Percentiles rank a stretch among this genome's conserved stretches.
Evolutionary conservation across 92 coral and sea anemone species (phyloP).

Genomic region (Micromussa lordhowensis): DNA sequence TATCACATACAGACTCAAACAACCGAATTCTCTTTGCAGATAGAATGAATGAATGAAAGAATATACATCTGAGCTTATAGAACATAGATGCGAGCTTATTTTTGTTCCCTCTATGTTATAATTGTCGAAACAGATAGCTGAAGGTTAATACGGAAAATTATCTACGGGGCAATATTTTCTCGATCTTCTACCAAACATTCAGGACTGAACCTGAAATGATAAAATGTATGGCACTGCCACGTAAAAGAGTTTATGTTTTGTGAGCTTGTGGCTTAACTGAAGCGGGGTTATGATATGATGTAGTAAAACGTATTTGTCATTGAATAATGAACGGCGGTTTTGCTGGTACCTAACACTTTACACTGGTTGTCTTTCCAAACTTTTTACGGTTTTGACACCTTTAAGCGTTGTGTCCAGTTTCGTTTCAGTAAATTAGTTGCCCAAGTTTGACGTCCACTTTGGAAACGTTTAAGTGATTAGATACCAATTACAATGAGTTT

Average conservation of each 20-base stretch:
- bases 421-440: not conserved
- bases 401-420: not conserved
- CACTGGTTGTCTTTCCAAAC: not conserved
- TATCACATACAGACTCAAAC: not conserved
- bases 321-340: not conserved
- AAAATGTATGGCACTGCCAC: not conserved
- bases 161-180: not conserved
- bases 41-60: too few species aligned
- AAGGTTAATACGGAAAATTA: not conserved
- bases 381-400: not conserved
- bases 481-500: not conserved
- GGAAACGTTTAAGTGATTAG: not conserved
- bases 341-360: slow-evolving; percentile 4
- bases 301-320: not conserved
- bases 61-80: too few species aligned
- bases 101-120: not conserved
- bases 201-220: not conserved
- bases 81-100: too few species aligned
- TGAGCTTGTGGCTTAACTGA: not conserved
- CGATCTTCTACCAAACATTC: not conserved
- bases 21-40: not conserved
- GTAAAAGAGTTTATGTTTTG: not conserved
- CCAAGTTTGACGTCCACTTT: not conserved
- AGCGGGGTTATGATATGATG: not conserved
- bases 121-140: not conserved